A percentile compares a stretch with the other conserved stretches of the same genome.
Conservation (phyloP, 2,888 invertebrate genomes). For the Chrysolina oricalcia region DNA sequence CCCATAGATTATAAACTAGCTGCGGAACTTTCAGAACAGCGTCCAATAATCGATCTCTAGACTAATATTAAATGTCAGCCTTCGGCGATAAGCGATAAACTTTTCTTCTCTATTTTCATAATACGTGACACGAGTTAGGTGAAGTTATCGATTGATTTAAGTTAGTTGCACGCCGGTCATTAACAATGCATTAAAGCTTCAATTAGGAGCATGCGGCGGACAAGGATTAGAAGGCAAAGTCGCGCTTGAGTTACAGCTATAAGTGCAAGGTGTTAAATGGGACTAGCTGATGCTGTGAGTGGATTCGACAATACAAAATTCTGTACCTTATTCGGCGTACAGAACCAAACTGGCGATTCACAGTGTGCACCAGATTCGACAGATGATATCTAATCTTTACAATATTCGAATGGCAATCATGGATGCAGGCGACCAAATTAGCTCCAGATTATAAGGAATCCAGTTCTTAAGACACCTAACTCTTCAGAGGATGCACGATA, state of each 20-base stretch:
- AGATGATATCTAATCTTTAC: too few relatives aligned
- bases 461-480: too few relatives aligned
- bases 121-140: not conserved
- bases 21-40: not conserved
- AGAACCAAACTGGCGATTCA: too few relatives aligned
- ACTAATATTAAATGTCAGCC: not conserved
- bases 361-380: too few relatives aligned
- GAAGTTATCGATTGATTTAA: not conserved
- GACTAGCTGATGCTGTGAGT: not conserved
- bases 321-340: not conserved
- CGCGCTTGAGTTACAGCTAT: not conserved
- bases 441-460: too few relatives aligned
- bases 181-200: not conserved
- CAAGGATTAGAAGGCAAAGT: not conserved
- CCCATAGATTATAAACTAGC: not conserved
- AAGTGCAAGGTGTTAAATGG: not conserved
- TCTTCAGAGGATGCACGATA: too few relatives aligned
- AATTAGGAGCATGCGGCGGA: not conserved
- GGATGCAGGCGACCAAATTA: too few relatives aligned
- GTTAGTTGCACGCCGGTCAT: not conserved
- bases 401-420: too few relatives aligned
- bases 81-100: constrained; percentile 2
- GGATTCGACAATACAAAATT: not conserved
- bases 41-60: constrained; percentile 13
- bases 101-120: constrained; percentile 7